phyloP scores from a whole-genome alignment of 2,113 vertebrate species.

The Lynx canadensis region DNA sequence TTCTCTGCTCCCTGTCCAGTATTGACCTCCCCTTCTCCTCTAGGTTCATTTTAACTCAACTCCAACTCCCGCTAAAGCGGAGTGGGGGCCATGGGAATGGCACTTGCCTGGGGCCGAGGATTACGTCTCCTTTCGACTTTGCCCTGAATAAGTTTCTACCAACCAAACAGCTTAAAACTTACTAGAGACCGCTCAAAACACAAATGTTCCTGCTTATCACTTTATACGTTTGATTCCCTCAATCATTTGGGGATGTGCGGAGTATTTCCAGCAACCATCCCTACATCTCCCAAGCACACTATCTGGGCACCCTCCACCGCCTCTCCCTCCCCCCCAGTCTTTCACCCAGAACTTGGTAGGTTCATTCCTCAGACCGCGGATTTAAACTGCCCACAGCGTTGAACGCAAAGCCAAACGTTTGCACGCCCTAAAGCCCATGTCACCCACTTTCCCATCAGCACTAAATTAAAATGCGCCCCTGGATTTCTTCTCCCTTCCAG shows the following conservation, averaged over 20 bases:
- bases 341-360: background rate
- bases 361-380: background rate
- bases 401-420: background rate
- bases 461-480: background rate
- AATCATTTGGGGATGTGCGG: background rate
- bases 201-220: background rate
- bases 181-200: conserved; percentile 3
- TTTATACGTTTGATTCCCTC: background rate
- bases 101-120: background rate
- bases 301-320: background rate
- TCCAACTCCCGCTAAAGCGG: background rate
- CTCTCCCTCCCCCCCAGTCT: background rate
- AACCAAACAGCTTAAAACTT: background rate
- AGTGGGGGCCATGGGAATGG: background rate
- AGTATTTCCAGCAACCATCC: background rate
- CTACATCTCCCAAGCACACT: background rate
- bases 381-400: background rate
- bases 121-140: background rate
- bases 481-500: background rate
- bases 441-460: conserved; percentile 6
- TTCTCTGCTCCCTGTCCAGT: background rate
- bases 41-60: background rate
- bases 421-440: background rate
- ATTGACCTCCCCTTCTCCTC: background rate
- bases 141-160: background rate